Evolutionary conservation across 2,797 vertebrate genomes (phyloP).

Genomic region (Lepus townsendii): DNA sequence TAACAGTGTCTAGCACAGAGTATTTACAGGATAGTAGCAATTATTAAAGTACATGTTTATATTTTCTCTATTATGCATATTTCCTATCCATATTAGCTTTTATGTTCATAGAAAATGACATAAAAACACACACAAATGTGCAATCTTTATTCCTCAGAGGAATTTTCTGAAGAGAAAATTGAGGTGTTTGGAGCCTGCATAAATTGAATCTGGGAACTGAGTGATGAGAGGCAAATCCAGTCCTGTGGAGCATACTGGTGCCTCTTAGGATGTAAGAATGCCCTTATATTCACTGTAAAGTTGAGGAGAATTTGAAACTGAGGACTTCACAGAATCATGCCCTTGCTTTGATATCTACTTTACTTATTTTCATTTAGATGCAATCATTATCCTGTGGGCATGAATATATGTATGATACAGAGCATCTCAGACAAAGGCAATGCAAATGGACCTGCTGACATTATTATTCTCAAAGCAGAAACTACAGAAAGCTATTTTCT

Average conservation of each 20-base stretch:
- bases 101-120: not conserved
- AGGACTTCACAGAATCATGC: not conserved
- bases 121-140: not conserved
- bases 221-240: not conserved
- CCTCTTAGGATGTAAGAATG: not conserved
- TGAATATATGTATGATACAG: not conserved
- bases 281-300: not conserved
- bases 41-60: not conserved
- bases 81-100: not conserved
- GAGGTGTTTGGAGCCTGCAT: not conserved
- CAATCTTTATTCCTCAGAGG: not conserved
- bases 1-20: not conserved
- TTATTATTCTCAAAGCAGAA: not conserved
- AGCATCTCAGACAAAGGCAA: not conserved
- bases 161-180: conserved; percentile 32
- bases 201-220: not conserved
- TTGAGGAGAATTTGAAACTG: conserved; percentile 6
- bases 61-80: not conserved
- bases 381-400: not conserved
- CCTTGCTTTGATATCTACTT: not conserved
- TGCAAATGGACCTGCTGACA: not conserved
- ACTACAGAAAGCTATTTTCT: not conserved
- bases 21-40: not conserved
- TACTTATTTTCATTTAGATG: conserved; percentile 30
- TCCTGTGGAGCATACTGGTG: not conserved